phyloP scores from a whole-genome alignment of 2,797 vertebrate genomes.

The Manis javanica region DNA sequence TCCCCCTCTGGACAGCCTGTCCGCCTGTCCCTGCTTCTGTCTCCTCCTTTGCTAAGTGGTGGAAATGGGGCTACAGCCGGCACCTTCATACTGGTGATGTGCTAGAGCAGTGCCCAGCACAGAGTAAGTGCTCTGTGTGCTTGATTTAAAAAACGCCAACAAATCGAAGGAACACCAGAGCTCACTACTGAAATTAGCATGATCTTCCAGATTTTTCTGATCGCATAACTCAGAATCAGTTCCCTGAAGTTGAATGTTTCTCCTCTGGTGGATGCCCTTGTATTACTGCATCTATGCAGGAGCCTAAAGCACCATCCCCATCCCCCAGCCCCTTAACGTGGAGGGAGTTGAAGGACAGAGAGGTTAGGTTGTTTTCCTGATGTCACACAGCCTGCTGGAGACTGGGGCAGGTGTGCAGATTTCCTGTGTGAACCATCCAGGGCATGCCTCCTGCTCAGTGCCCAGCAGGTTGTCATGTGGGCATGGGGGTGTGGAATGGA shows the following conservation, averaged over 20 bases:
- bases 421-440: neutral
- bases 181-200: neutral
- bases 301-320: neutral
- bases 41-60: neutral
- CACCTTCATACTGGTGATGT: neutral
- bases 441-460: neutral
- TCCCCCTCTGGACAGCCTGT: neutral
- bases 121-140: neutral
- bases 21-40: neutral
- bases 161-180: neutral
- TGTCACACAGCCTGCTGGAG: neutral
- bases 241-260: neutral
- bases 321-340: neutral
- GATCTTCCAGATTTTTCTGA: neutral
- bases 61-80: neutral
- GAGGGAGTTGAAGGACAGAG: conserved; percentile 9
- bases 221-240: neutral
- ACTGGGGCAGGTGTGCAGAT: neutral
- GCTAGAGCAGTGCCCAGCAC: neutral
- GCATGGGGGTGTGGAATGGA: neutral
- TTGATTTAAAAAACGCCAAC: neutral
- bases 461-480: neutral
- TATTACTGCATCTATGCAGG: neutral
- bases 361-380: neutral
- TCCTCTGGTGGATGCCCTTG: neutral